These are phyloP conservation scores for Centropus bengalensis DNA, from an alignment of 2,113 vertebrate species.

Conservation along the genomic window DNA sequence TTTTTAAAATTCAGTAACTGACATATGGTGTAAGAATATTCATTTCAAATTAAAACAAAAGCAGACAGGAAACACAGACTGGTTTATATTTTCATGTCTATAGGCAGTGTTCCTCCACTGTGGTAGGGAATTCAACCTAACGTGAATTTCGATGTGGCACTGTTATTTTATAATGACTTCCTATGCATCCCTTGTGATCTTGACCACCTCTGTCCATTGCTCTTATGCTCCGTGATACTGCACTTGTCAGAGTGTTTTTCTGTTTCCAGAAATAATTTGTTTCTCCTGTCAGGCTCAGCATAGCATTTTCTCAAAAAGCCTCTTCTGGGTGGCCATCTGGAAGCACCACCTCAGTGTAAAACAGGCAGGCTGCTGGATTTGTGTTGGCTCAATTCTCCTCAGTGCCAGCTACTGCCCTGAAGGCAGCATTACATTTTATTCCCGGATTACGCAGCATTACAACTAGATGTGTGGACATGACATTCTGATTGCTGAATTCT, in stretches of 20 bases:
- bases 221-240: neutral
- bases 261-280: constrained; percentile 15
- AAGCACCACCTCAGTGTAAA: neutral
- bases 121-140: neutral
- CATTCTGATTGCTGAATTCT: neutral
- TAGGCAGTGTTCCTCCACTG: neutral
- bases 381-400: neutral
- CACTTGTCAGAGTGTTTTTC: neutral
- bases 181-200: neutral
- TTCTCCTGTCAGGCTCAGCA: neutral
- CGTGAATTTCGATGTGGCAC: neutral
- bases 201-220: neutral
- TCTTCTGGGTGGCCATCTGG: neutral
- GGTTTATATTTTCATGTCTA: neutral
- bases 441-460: neutral
- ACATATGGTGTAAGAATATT: constrained; percentile 7
- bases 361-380: neutral
- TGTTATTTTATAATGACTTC: neutral
- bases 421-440: constrained; percentile 17
- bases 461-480: neutral
- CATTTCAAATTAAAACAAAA: constrained; percentile 21
- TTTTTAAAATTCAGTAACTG: constrained; percentile 9
- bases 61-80: constrained; percentile 15
- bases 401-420: neutral
- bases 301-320: neutral